A percentile compares a stretch with the other conserved stretches of the same genome.
Conservation (phyloP, 2,888 invertebrate genomes). For the Piscicola geometra region DNA sequence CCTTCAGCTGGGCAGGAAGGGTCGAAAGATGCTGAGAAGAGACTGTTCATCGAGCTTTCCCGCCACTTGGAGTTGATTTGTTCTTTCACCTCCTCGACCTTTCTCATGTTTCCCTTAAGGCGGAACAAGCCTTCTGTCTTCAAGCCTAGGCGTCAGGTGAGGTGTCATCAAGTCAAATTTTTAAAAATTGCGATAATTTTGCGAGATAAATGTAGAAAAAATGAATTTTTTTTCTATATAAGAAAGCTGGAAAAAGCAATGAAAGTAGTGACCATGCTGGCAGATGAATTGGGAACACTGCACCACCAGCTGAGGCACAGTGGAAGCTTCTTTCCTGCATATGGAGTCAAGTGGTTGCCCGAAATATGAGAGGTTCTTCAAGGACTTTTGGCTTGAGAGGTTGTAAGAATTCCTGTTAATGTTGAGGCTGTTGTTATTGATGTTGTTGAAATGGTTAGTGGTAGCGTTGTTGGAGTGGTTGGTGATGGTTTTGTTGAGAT, state of each 20-base stretch:
- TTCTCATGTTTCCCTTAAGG: conserved; percentile 12
- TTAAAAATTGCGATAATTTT: neutral
- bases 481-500: too few species aligned
- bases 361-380: conserved; percentile 10
- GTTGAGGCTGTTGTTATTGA: too few species aligned
- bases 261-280: conserved; percentile 8
- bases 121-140: conserved; percentile 14
- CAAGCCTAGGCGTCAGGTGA: too few species aligned
- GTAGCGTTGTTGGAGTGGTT: too few species aligned
- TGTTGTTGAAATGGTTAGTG: too few species aligned
- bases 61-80: neutral
- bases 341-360: conserved; percentile 11
- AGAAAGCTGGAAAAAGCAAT: neutral
- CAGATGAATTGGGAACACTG: conserved; percentile 12
- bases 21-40: neutral
- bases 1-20: too few species aligned
- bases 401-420: too few species aligned
- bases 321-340: neutral
- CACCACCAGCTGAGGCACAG: conserved; percentile 17
- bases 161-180: neutral
- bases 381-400: neutral
- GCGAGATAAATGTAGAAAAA: neutral
- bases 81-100: conserved; percentile 8
- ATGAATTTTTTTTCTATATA: neutral
- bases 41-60: neutral